Base-by-base conservation (phyloP, 2,113 vertebrate species). In the Myxocyprinus asiaticus region DNA sequence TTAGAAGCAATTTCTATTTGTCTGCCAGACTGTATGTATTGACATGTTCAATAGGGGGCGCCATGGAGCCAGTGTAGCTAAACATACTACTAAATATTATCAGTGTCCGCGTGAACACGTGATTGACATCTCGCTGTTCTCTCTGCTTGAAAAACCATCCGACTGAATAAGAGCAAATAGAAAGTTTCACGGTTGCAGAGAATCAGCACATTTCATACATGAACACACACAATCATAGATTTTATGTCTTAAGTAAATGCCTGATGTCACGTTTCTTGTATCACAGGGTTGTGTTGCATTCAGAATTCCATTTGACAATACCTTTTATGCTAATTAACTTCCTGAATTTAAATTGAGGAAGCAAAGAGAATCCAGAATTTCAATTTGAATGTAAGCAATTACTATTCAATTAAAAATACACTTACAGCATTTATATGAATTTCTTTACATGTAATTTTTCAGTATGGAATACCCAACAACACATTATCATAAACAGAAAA, bases 41-140 rank as follows among this genome's bases (percentile, higher is more conserved):
- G 45, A 33, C 22, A 33, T 33, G 22, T 55, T 78, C 81, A 68
- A 58, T 14, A 79, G 61, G 71, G 72, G 62, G 67, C 67, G 61
- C 73, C 70, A 76, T 64, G 76, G 79, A 62, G 55, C 6, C 56
- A 68, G 48, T 65, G 74, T 56, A 58, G 58, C 59, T 71, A 53
- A 76, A 76, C 56, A 22, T 59, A 43, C 66, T 77, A 43, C 56
- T 33, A 33, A 33, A 33, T 33, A 33, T 33, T 1, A 33, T 33
- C 22, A 33, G 22, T 51, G 9, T 48, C 50, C 64, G 44, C 7
- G 22, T 33, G 22, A 33, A 33, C 22, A 33, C 3, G 22, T 33
- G 22, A 33, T 33, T 33, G 22, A 33, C n/a, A n/a, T 33, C 22
- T 33, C 22, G 22, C 22, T 33, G 22, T 33, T 33, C 22, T 33